Conservation (phyloP, 2,888 invertebrate genomes). For the Drosophila hamatofila region DNA sequence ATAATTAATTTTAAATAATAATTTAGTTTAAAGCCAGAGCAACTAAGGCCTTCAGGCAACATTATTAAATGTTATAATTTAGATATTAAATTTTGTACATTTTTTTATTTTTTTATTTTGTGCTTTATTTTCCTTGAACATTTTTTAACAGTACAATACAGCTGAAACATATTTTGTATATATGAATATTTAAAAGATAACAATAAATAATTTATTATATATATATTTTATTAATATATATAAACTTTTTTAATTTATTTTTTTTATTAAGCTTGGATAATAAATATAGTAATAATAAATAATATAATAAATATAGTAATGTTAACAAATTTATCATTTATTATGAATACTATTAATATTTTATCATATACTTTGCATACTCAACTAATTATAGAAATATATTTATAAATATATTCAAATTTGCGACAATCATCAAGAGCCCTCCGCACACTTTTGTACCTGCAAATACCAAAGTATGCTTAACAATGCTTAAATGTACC, state of each 20-base stretch:
- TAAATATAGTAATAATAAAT: background rate
- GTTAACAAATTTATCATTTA: background rate
- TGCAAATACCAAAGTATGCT: background rate
- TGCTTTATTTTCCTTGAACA: too few relatives aligned
- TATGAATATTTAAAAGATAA: too few relatives aligned
- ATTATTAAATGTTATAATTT: background rate
- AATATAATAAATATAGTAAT: background rate
- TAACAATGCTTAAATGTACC: background rate
- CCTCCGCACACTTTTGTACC: background rate
- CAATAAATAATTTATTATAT: too few relatives aligned
- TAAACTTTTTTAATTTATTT: too few relatives aligned
- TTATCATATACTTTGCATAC: background rate
- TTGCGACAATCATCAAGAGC: background rate
- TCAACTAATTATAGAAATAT: background rate
- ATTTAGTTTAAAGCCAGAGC: too few relatives aligned
- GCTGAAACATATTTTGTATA: too few relatives aligned
- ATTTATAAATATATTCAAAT: background rate
- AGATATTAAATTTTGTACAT: background rate
- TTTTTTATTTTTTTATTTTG: background rate
- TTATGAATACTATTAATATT: background rate
- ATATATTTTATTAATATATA: too few relatives aligned
- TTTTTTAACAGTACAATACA: too few relatives aligned
- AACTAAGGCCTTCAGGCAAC: too few relatives aligned
- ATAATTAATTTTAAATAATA: too few relatives aligned
- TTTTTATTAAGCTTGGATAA: background rate